Evolutionary conservation across 2,888 invertebrate species (phyloP).

Genomic region (Volucella inflata): DNA sequence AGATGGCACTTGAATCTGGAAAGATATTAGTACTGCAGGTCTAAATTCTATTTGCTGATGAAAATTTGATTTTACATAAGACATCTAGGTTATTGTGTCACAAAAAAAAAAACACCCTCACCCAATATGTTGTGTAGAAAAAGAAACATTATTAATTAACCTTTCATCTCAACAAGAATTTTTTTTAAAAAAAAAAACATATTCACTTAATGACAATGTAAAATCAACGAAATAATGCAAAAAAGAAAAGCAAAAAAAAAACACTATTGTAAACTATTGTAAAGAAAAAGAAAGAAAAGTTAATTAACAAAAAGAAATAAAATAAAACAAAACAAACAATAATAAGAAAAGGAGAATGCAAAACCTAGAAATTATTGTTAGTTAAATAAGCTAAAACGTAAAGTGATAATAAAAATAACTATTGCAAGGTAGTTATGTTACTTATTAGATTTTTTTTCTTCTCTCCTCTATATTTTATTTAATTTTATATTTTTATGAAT

Average conservation of each 20-base stretch:
- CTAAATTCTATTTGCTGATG: too few relatives aligned
- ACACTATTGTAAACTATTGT: conserved; percentile 63
- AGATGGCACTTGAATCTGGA: too few relatives aligned
- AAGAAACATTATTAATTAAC: background rate
- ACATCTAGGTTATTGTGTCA: too few relatives aligned
- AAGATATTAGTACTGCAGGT: too few relatives aligned
- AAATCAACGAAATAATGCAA: conserved; percentile 73
- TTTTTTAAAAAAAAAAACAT: conserved; percentile 22
- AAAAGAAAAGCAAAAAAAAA: conserved; percentile 24
- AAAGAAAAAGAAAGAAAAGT: conserved; percentile 39
- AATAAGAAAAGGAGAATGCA: conserved; percentile 38
- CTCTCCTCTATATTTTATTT: conserved; percentile 35
- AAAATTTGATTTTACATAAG: too few relatives aligned
- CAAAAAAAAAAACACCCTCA: too few relatives aligned
- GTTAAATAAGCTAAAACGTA: conserved; percentile 69
- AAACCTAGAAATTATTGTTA: conserved; percentile 63
- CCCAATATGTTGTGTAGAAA: background rate
- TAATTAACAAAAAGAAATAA: conserved; percentile 32
- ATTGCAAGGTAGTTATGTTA: conserved; percentile 65
- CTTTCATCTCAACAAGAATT: background rate
- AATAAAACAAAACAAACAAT: conserved; percentile 29
- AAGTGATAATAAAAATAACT: conserved; percentile 75
- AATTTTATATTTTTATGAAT: conserved; percentile 43
- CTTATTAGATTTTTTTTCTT: conserved; percentile 42
- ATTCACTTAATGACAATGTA: conserved; percentile 74